These are phyloP conservation scores for Frieseomelitta varia DNA, from an alignment of 1,140 invertebrate species.

Conservation along the genomic window DNA sequence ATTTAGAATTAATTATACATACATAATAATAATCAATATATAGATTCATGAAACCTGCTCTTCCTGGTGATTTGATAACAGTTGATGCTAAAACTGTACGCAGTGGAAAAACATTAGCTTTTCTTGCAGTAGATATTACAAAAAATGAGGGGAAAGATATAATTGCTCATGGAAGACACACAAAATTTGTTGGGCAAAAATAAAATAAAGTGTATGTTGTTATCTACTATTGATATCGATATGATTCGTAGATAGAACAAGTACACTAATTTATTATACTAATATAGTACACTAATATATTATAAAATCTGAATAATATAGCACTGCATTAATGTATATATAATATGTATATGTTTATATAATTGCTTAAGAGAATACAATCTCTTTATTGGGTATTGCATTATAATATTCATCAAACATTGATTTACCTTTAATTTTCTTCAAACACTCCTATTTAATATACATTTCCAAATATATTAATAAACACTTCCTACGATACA, in stretches of 20 bases:
- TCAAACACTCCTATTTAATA: background rate
- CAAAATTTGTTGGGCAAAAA: conserved; percentile 85
- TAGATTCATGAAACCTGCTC: conserved; percentile 89
- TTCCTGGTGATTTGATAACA: conserved; percentile 89
- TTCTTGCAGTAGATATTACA: conserved; percentile 89
- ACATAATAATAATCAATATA: conserved; percentile 64
- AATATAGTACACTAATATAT: background rate
- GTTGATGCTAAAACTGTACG: conserved; percentile 91
- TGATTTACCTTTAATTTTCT: background rate
- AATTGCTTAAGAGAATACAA: conserved; percentile 16
- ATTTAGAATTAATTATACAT: conserved; percentile 7
- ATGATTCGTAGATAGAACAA: conserved; percentile 6
- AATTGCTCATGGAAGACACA: conserved; percentile 90
- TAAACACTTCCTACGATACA: background rate
- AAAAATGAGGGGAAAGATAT: conserved; percentile 88
- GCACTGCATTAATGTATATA: background rate
- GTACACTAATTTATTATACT: background rate
- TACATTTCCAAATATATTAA: background rate
- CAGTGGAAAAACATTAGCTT: conserved; percentile 90
- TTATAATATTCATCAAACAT: background rate
- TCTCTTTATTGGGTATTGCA: background rate
- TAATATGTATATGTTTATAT: background rate
- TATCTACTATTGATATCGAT: background rate
- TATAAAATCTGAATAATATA: background rate
- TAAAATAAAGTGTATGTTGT: conserved; percentile 6